phyloP scores from a whole-genome alignment of 2,797 vertebrate genomes.

The Morus bassanus region DNA sequence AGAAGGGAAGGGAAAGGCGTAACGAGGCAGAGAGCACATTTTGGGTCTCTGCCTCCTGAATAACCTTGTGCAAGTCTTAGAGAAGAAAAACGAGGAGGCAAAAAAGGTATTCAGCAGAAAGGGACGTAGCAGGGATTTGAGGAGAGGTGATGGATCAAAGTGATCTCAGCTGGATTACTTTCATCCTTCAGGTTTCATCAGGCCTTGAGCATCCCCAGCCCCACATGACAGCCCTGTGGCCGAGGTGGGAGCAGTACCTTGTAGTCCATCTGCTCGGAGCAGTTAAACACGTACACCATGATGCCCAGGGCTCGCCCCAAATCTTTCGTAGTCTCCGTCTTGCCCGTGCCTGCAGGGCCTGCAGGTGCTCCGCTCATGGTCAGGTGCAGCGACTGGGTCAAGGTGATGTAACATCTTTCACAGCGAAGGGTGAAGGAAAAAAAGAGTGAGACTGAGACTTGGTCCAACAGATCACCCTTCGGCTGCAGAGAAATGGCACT shows the following conservation, averaged over 20 bases:
- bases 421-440: background rate
- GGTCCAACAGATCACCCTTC: background rate
- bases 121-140: background rate
- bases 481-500: background rate
- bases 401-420: slow-evolving; percentile 92
- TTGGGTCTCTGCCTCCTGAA: background rate
- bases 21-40: background rate
- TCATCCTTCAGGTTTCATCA: background rate
- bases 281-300: slow-evolving; percentile 98
- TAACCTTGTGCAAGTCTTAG: background rate
- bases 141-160: background rate
- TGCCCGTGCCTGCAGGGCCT: slow-evolving; percentile 93
- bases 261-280: slow-evolving; percentile 98
- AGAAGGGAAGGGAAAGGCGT: background rate
- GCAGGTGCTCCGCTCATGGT: slow-evolving; percentile 94
- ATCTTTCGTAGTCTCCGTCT: slow-evolving; percentile 97
- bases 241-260: slow-evolving; percentile 77
- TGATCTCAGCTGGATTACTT: background rate
- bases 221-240: accelerated
- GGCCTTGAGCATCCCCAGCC: background rate
- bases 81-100: background rate
- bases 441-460: background rate
- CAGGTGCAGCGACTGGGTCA: slow-evolving; percentile 94
- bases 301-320: slow-evolving; percentile 91
- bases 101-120: background rate